Conservation (phyloP, 2,113 vertebrate genomes). For the Marmota monax region DNA sequence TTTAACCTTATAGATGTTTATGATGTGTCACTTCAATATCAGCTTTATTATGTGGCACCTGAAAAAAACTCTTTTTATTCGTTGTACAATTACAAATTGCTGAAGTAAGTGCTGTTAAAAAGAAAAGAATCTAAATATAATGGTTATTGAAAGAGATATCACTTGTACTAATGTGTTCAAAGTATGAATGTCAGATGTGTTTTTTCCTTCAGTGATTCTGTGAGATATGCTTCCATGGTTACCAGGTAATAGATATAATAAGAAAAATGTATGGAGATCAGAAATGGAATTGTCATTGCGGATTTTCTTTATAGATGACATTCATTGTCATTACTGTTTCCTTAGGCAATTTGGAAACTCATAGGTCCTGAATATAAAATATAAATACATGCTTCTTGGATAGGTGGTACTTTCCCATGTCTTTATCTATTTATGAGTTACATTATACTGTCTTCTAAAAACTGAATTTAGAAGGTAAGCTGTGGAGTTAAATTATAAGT, state of each 20-base stretch:
- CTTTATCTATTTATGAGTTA: constrained; percentile 11
- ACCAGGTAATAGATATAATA: constrained; percentile 16
- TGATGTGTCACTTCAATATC: background rate
- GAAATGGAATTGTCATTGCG: constrained; percentile 21
- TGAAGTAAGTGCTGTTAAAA: constrained; percentile 41
- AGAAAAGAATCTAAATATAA: constrained; percentile 29
- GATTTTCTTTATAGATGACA: background rate
- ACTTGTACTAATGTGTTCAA: constrained; percentile 37
- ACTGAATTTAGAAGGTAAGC: constrained; percentile 29
- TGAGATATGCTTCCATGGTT: constrained; percentile 31
- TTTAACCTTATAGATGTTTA: constrained; percentile 48
- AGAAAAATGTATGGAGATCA: constrained; percentile 15
- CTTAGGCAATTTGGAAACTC: constrained; percentile 38
- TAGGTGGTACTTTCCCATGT: constrained; percentile 8
- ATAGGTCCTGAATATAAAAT: background rate
- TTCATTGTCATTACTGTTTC: background rate
- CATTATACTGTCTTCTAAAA: background rate
- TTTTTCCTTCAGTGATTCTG: constrained; percentile 25
- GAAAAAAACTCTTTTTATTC: constrained; percentile 8
- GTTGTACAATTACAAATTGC: background rate
- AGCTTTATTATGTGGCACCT: background rate
- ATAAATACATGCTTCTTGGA: constrained; percentile 5
- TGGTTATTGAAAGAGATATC: constrained; percentile 14
- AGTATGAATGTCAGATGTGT: constrained; percentile 36
- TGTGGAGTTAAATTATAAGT: constrained; percentile 13